phyloP scores from a whole-genome alignment of 2,888 invertebrate species.

The Tridacna gigas region DNA sequence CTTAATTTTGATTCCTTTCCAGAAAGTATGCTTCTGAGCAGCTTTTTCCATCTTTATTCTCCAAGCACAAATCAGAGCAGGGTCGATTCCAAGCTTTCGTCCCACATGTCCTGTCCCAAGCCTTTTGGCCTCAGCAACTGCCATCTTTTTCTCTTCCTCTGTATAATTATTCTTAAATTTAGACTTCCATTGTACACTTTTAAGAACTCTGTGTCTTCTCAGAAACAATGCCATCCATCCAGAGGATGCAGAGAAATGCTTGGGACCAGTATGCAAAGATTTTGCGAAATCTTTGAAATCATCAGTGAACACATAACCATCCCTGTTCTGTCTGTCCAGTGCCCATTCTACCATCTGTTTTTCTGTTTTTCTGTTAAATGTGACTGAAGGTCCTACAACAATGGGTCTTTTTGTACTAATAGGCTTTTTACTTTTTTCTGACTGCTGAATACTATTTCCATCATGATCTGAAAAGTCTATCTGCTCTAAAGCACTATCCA shows the following conservation, averaged over 20 bases:
- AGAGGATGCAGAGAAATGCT: conserved; percentile 58
- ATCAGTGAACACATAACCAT: conserved; percentile 64
- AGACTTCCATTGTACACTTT: conserved; percentile 54
- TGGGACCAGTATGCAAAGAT: conserved; percentile 55
- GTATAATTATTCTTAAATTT: conserved; percentile 63
- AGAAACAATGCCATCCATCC: conserved; percentile 59
- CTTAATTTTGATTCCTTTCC: conserved; percentile 59
- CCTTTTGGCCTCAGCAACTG: conserved; percentile 55
- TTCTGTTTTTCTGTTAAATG: conserved; percentile 62
- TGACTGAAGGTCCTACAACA: conserved; percentile 54
- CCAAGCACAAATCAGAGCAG: conserved; percentile 61
- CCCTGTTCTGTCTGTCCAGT: conserved; percentile 39
- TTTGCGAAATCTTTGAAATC: conserved; percentile 64
- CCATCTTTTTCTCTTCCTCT: conserved; percentile 58
- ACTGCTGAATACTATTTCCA: not conserved
- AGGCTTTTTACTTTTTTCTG: not conserved
- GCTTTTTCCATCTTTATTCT: conserved; percentile 60
- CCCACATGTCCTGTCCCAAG: conserved; percentile 62
- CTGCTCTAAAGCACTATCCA: conserved; percentile 49
- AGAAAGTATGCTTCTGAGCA: conserved; percentile 48
- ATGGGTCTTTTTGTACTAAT: conserved; percentile 42
- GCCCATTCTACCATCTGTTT: conserved; percentile 58
- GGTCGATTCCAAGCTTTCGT: conserved; percentile 53
- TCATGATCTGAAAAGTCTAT: conserved; percentile 29
- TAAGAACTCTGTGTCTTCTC: conserved; percentile 50